Evolutionary conservation across 2,797 vertebrate genomes (phyloP).

Genomic region (Acomys russatus): DNA sequence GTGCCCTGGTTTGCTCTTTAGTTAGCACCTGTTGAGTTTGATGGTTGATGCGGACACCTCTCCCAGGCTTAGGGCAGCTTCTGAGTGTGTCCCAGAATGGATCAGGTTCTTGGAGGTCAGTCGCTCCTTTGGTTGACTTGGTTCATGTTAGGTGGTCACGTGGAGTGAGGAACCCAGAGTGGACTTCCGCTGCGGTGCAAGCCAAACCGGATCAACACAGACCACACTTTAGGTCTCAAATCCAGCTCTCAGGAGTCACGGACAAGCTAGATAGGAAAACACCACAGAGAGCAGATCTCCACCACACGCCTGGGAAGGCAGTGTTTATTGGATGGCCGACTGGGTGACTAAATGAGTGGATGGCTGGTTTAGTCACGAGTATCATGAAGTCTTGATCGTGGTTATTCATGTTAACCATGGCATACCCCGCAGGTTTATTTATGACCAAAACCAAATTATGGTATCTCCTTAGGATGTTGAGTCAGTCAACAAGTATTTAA

Average conservation of each 20-base stretch:
- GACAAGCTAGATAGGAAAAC: neutral
- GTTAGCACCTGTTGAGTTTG: neutral
- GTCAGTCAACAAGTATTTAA: neutral
- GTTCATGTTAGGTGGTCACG: neutral
- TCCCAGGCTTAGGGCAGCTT: neutral
- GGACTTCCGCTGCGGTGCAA: neutral
- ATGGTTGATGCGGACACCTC: neutral
- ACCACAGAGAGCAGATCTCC: too few species aligned
- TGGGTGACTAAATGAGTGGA: neutral
- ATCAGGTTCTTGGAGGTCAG: neutral
- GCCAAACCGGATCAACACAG: neutral
- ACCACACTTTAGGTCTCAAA: neutral
- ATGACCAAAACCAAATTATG: neutral
- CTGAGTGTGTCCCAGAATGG: neutral
- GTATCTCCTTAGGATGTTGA: neutral
- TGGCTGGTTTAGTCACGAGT: neutral
- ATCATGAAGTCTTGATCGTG: slow-evolving; percentile 11
- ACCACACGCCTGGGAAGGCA: neutral
- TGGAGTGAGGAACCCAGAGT: too few species aligned
- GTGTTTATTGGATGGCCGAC: neutral
- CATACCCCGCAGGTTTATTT: neutral
- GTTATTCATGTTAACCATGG: neutral
- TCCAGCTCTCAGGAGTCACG: neutral
- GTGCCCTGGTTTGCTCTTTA: neutral
- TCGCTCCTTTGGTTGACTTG: neutral